phyloP scores from a whole-genome alignment of 2,113 vertebrate genomes.

The Rousettus leschenaultii region DNA sequence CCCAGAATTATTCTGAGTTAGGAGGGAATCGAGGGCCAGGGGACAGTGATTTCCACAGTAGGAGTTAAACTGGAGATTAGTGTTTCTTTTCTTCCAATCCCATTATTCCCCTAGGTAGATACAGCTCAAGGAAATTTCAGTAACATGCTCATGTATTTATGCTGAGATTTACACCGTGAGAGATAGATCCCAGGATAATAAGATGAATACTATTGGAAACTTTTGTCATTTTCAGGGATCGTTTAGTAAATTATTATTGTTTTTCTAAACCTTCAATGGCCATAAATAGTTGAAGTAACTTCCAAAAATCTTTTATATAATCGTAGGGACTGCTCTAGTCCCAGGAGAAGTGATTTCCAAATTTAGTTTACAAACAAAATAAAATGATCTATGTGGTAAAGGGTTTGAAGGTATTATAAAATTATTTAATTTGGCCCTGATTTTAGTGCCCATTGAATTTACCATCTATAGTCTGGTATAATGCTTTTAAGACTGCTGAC shows the following conservation, averaged over 20 bases:
- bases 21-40: not conserved
- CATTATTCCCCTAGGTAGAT: not conserved
- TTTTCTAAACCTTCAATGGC: not conserved
- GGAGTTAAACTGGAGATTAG: not conserved
- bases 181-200: not conserved
- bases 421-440: constrained; percentile 11
- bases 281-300: constrained; percentile 19
- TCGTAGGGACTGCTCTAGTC: not conserved
- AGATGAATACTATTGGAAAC: not conserved
- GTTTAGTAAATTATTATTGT: not conserved
- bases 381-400: not conserved
- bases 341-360: constrained; percentile 20
- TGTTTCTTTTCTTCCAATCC: not conserved
- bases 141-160: not conserved
- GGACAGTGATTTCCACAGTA: not conserved
- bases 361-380: constrained; percentile 41
- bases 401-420: not conserved
- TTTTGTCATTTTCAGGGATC: not conserved
- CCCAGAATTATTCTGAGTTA: not conserved
- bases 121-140: not conserved
- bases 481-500: constrained; percentile 36
- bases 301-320: not conserved
- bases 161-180: not conserved
- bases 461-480: not conserved
- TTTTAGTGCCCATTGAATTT: not conserved